phyloP scores from a whole-genome alignment of 2,113 vertebrate species.

The Chloroceryle aenea region DNA sequence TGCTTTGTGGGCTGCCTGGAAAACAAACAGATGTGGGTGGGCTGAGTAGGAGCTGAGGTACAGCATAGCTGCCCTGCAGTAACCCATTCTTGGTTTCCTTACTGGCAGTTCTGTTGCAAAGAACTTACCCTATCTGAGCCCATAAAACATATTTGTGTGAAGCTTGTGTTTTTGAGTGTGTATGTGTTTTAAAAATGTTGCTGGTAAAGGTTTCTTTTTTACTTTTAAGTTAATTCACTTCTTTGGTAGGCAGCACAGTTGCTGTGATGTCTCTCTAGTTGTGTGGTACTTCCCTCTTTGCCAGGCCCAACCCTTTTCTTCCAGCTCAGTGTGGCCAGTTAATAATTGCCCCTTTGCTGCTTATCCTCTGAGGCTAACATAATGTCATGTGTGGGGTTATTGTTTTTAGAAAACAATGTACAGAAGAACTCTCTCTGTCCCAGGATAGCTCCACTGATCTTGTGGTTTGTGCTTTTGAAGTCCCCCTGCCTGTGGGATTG shows the following conservation, averaged over 20 bases:
- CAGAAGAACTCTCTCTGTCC: slow-evolving; percentile 45
- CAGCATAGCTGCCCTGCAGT: neutral
- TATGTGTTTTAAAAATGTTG: neutral
- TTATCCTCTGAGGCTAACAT: slow-evolving; percentile 33
- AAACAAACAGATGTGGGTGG: slow-evolving; percentile 16
- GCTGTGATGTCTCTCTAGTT: slow-evolving; percentile 45
- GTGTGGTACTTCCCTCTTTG: slow-evolving; percentile 9
- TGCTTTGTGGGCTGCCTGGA: neutral
- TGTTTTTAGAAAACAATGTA: slow-evolving; percentile 5
- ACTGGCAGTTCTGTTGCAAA: neutral
- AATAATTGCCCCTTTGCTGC: slow-evolving; percentile 63
- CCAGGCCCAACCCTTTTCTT: slow-evolving; percentile 19
- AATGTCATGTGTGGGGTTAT: slow-evolving; percentile 50
- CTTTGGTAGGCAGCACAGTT: slow-evolving; percentile 26
- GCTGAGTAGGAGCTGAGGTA: neutral
- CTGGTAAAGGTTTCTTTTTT: neutral
- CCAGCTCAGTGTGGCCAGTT: slow-evolving; percentile 37
- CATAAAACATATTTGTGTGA: neutral
- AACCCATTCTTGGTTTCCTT: slow-evolving; percentile 8
- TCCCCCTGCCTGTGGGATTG: slow-evolving; percentile 31
- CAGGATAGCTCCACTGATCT: slow-evolving; percentile 64
- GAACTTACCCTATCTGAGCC: neutral
- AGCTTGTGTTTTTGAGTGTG: neutral
- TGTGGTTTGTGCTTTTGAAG: slow-evolving; percentile 71
- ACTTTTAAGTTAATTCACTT: slow-evolving; percentile 42